phyloP scores from a whole-genome alignment of 2,888 invertebrate genomes.

The Drosophila merina region DNA sequence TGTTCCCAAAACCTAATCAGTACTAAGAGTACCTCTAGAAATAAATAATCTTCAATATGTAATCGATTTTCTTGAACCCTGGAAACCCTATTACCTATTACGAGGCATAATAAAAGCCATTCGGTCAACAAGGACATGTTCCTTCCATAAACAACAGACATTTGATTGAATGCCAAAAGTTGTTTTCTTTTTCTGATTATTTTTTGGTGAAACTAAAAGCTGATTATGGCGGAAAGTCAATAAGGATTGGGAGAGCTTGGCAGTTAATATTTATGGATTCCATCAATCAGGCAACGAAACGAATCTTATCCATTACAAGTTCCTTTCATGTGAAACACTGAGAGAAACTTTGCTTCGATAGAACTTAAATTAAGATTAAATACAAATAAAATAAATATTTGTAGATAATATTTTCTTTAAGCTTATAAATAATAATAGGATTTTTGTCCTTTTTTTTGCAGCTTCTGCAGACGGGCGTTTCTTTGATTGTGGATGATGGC shows the following conservation, averaged over 20 bases:
- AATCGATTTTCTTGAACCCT: too few species aligned
- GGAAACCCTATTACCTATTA: background rate
- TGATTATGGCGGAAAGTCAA: conserved; percentile 3
- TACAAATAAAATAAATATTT: background rate
- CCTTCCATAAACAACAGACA: conserved; percentile 20
- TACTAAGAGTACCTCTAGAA: too few species aligned
- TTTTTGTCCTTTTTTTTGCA: conserved; percentile 36
- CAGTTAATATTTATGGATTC: conserved; percentile 33
- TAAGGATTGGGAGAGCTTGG: conserved; percentile 5
- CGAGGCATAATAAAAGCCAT: background rate
- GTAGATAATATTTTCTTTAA: too few species aligned
- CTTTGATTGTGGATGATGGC: conserved; percentile 71
- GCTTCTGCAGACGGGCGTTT: conserved; percentile 83
- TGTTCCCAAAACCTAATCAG: too few species aligned
- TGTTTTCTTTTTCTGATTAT: background rate
- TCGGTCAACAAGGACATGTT: background rate
- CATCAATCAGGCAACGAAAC: conserved; percentile 32
- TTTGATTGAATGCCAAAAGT: conserved; percentile 24
- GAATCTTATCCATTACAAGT: conserved; percentile 28
- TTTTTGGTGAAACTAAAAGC: conserved; percentile 1
- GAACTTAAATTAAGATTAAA: background rate
- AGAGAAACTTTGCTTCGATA: background rate
- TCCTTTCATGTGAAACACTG: background rate
- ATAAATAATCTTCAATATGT: too few species aligned
- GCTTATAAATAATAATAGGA: background rate